phyloP scores from a whole-genome alignment of 2,113 vertebrate species.

The Chaetops frenatus region DNA sequence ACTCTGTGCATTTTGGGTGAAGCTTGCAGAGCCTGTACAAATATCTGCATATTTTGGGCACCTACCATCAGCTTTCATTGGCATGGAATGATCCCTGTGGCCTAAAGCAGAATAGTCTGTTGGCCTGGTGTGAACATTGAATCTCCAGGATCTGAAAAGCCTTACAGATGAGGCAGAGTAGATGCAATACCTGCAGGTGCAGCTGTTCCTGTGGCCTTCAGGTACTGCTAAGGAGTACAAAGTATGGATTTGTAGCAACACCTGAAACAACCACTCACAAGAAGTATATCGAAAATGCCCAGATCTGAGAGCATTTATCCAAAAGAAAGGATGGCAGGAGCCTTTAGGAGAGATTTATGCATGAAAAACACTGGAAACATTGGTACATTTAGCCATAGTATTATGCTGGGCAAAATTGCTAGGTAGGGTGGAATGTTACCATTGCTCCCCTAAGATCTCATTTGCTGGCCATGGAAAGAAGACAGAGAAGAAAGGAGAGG shows the following conservation, averaged over 20 bases:
- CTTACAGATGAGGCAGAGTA: not conserved
- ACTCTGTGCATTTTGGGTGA: not conserved
- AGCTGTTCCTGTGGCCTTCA: not conserved
- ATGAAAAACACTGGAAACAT: not conserved
- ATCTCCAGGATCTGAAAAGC: not conserved
- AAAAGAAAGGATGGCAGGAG: not conserved
- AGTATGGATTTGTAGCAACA: not conserved
- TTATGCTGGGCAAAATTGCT: not conserved
- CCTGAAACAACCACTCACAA: not conserved
- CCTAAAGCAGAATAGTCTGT: not conserved
- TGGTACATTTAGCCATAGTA: not conserved
- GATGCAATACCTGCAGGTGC: too few species aligned
- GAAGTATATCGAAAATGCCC: not conserved
- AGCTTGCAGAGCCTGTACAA: not conserved
- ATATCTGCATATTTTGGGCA: not conserved
- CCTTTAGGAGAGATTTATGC: not conserved
- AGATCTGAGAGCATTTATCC: not conserved
- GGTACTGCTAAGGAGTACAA: not conserved
- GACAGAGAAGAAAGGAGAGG: not conserved
- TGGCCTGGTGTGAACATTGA: not conserved
- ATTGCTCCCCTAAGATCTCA: not conserved
- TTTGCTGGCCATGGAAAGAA: not conserved
- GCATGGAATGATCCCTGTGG: not conserved
- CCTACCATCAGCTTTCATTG: rapidly evolving
- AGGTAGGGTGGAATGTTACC: not conserved